These are phyloP conservation scores for Leucopternis melanops DNA, from an alignment of 2,113 vertebrate genomes.

Conservation along the genomic window DNA sequence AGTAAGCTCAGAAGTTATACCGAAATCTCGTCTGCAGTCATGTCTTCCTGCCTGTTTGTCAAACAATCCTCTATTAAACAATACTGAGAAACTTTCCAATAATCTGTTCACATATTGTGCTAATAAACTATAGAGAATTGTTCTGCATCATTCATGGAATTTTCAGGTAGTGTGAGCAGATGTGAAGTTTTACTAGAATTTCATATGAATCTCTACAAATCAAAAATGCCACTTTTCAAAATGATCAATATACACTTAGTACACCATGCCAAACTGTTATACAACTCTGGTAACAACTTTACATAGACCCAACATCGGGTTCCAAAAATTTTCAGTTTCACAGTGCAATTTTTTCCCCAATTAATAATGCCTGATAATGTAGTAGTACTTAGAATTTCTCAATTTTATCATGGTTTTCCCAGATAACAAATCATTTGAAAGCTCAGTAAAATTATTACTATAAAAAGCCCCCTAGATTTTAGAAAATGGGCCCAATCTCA, in stretches of 20 bases:
- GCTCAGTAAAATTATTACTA: background rate
- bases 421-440: background rate
- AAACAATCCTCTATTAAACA: background rate
- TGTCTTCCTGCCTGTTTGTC: background rate
- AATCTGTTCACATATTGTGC: background rate
- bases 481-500: background rate
- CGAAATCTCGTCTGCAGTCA: background rate
- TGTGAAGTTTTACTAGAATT: background rate
- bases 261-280: background rate
- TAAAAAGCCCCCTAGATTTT: background rate
- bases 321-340: background rate
- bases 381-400: background rate
- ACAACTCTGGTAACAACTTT: background rate
- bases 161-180: background rate
- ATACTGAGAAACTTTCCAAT: background rate
- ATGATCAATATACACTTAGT: background rate
- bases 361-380: background rate
- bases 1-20: background rate
- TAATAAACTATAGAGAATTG: background rate
- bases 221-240: background rate
- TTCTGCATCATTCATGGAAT: background rate
- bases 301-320: background rate
- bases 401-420: background rate
- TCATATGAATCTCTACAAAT: background rate
- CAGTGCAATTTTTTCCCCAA: background rate